Evolutionary conservation across 2,888 invertebrate species (phyloP).

Genomic region (Oxyteleia sp.): DNA sequence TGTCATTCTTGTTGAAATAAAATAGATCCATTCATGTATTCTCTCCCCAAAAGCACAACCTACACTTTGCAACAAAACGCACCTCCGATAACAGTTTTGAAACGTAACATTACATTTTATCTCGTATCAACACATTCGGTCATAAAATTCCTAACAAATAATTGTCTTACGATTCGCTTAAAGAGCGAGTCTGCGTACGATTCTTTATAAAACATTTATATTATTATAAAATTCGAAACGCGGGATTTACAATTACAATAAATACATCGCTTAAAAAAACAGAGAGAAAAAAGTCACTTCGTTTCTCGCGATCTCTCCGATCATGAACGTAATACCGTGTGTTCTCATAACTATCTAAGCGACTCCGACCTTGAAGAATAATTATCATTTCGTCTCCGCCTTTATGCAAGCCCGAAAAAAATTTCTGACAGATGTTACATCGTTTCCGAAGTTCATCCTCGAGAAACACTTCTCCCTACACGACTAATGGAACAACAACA

Average conservation of each 20-base stretch:
- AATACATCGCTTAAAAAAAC: conserved; percentile 55
- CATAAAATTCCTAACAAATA: conserved; percentile 46
- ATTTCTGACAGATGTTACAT: conserved; percentile 62
- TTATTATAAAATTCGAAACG: conserved; percentile 46
- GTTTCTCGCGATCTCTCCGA: conserved; percentile 21
- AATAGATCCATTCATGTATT: no score
- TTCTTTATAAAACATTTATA: conserved; percentile 49
- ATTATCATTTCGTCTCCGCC: conserved; percentile 29
- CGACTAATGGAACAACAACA: conserved; percentile 44
- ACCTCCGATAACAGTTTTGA: conserved; percentile 39
- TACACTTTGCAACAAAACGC: no score
- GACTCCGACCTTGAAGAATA: conserved; percentile 38
- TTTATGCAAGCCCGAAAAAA: conserved; percentile 59
- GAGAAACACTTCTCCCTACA: conserved; percentile 57
- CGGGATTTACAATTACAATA: conserved; percentile 51
- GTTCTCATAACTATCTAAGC: conserved; percentile 42
- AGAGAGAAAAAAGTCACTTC: conserved; percentile 35
- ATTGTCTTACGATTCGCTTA: conserved; percentile 51
- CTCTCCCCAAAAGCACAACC: no score
- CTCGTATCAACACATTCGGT: conserved; percentile 16
- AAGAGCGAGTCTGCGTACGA: conserved; percentile 32
- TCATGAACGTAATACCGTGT: conserved; percentile 46
- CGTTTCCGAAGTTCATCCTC: conserved; percentile 71
- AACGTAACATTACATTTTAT: conserved; percentile 49
- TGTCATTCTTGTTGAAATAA: no score